Evolutionary conservation across 1,140 invertebrate species (phyloP).

Genomic region (Trypoxylus dichotomus): DNA sequence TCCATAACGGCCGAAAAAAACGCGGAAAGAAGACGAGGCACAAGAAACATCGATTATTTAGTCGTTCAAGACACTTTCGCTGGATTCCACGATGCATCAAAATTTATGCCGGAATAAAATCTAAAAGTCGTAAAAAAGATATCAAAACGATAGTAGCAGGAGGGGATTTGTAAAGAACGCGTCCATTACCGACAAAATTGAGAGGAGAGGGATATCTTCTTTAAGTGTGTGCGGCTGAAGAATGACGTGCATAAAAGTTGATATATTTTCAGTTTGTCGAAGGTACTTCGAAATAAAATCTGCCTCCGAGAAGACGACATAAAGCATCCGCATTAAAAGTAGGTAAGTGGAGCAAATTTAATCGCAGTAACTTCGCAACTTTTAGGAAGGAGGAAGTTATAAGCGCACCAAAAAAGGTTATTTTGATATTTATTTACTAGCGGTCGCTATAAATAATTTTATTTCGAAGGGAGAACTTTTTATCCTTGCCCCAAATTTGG

Average conservation of each 20-base stretch:
- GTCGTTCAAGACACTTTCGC: background rate
- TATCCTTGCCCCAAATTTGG: background rate
- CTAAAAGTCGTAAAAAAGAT: conserved; percentile 24
- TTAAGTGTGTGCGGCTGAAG: background rate
- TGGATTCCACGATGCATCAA: background rate
- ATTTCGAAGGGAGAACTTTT: background rate
- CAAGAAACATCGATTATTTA: conserved; percentile 14
- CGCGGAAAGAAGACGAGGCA: background rate
- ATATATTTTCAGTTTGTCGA: conserved; percentile 23
- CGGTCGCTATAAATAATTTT: background rate
- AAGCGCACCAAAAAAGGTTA: background rate
- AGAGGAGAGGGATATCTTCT: background rate
- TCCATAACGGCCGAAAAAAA: background rate
- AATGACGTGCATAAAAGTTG: conserved; percentile 17
- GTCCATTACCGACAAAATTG: conserved; percentile 1
- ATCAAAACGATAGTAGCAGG: conserved; percentile 10
- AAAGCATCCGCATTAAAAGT: background rate
- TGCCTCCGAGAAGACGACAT: background rate
- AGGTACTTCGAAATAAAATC: background rate
- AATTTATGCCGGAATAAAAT: conserved; percentile 23
- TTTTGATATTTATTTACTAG: background rate
- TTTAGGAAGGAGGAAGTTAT: background rate
- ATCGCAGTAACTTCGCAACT: background rate
- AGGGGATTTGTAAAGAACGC: background rate
- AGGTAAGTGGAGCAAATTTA: conserved; percentile 6